Base-by-base conservation (phyloP, 30 jellyfish, hydroid and myxozoan species). In the Cassiopea xamachana region DNA sequence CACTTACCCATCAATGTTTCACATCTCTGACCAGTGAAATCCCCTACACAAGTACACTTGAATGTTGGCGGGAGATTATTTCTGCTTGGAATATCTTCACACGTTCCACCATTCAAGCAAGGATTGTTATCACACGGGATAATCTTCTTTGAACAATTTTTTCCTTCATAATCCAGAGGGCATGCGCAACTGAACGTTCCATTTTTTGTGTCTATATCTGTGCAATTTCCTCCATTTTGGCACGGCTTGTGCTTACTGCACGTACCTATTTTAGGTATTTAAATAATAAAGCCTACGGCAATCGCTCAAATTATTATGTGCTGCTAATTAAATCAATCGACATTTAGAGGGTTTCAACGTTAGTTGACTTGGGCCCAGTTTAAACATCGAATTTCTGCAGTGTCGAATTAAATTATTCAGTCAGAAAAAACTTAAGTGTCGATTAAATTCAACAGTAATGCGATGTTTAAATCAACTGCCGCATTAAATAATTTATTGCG, bases 221-320 rank as follows among this genome's bases (percentile, higher is more conserved):
- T 18, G 69, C 89, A 80, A 8, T 74, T 80, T 62, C 79, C 89
- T 1, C 60, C 60, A 49, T 80, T 80, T 46, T 44, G 49, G 89
- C 89, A 80, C 16, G 89, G 89, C 59, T 60, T 59, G 14, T 80
- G 6, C 60, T 60, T 80, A 44, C 55, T 59, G 59, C 89, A 80
- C 1, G 55, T 14, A 17, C 89, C 89, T 80, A 55, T 3, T 55
- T 55, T 6, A 55, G 7, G 12, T 3, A 10, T 6, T 6, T 55
- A 10, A 55, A 55, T 3, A 55, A 3, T 3, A 6, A 55, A 55
- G 64, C 64, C 7, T 55, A 55, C 12, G 12, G 7, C 39, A 27
- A 27, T 27, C 39, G 39, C 39, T 27, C 39, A 27, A 27, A 27
- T 27, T 27, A 27, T 27, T 27, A 27, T 27, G 39, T 27, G 39